phyloP scores from a whole-genome alignment of 2,888 invertebrate species.

The Sminthurinus aureus region DNA sequence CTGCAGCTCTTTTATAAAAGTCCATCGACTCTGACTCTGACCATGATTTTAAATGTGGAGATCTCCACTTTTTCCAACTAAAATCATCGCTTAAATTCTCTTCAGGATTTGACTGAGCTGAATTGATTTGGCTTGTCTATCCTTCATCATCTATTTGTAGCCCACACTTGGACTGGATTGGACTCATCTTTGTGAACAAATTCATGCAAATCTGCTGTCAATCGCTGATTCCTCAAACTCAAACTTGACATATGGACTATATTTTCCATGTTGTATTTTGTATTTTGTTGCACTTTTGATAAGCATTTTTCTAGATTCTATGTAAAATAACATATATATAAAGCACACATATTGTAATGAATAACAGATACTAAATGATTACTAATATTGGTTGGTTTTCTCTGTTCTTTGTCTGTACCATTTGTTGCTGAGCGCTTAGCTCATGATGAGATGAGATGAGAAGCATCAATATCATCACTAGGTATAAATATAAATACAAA shows the following conservation, averaged over 20 bases:
- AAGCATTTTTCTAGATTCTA: neutral
- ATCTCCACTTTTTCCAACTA: neutral
- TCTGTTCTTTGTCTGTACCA: neutral
- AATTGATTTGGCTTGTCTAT: neutral
- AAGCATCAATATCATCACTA: neutral
- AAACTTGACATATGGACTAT: neutral
- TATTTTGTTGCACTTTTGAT: neutral
- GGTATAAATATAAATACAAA: too few species aligned
- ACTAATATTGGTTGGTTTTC: neutral
- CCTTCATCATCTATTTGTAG: neutral
- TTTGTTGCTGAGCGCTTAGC: neutral
- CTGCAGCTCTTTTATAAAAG: constrained; percentile 3
- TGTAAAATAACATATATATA: too few species aligned
- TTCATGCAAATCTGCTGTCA: constrained; percentile 16
- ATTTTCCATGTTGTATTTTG: neutral
- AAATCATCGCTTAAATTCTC: constrained; percentile 29
- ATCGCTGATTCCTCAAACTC: neutral
- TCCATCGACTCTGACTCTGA: neutral
- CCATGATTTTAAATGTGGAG: too few species aligned
- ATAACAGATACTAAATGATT: neutral
- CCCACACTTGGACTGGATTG: neutral
- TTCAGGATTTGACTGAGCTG: too few species aligned
- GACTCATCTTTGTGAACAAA: neutral
- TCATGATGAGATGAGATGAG: neutral
- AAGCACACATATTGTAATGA: too few species aligned